Conservation (phyloP, 2,888 invertebrate genomes). For the Pristionchus entomophagus region DNA sequence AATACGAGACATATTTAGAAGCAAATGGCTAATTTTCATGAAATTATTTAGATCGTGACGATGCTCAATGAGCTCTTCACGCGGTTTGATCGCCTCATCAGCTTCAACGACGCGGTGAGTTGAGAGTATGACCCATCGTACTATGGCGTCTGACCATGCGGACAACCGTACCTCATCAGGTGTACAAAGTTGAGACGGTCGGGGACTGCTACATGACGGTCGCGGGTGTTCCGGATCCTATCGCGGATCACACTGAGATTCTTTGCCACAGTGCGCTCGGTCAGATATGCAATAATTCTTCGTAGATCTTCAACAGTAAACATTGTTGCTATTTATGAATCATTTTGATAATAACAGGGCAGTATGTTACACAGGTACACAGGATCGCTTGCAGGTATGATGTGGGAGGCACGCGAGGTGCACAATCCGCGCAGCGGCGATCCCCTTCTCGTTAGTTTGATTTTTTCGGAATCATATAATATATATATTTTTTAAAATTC, state of each 20-base stretch:
- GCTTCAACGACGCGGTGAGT: conserved; percentile 51
- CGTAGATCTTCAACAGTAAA: neutral
- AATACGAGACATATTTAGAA: no score
- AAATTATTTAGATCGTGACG: conserved; percentile 63
- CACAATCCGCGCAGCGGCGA: conserved; percentile 62
- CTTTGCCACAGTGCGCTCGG: conserved; percentile 75
- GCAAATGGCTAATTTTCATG: no score
- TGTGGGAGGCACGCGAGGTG: conserved; percentile 71
- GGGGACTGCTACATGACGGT: conserved; percentile 72
- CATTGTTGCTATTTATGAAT: conserved; percentile 49
- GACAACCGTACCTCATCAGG: conserved; percentile 50
- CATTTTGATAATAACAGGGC: neutral
- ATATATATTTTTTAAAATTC: neutral
- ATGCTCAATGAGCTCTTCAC: conserved; percentile 72
- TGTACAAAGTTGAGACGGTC: conserved; percentile 73
- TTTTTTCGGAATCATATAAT: neutral
- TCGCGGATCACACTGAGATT: conserved; percentile 71
- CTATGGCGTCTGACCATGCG: no score
- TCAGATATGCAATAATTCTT: conserved; percentile 51
- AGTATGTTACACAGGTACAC: neutral
- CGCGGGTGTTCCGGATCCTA: conserved; percentile 65
- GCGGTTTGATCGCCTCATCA: conserved; percentile 65
- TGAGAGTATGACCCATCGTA: neutral
- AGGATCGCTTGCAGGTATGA: conserved; percentile 66
- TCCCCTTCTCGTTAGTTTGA: conserved; percentile 50